phyloP scores from a whole-genome alignment of 2,797 vertebrate species.

The Enteromius argenteus region DNA sequence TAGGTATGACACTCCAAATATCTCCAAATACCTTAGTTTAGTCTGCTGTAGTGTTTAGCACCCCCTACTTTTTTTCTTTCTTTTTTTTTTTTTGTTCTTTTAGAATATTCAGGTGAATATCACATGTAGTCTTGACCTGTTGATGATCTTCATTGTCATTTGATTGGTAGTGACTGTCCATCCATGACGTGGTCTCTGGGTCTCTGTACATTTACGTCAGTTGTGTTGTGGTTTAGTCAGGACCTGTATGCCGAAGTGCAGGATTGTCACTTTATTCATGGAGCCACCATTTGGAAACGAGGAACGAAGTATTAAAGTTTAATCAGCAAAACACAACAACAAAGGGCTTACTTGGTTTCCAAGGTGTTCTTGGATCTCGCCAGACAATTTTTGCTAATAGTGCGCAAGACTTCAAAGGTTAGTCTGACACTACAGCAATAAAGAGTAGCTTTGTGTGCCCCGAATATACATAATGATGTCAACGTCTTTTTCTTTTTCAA shows the following conservation, averaged over 20 bases:
- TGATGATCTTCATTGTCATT: slow-evolving; percentile 67
- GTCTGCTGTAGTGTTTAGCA: slow-evolving; percentile 73
- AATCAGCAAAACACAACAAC: slow-evolving; percentile 52
- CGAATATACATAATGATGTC: slow-evolving; percentile 71
- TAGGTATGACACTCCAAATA: slow-evolving; percentile 65
- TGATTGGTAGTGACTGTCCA: slow-evolving; percentile 74
- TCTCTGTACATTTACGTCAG: slow-evolving; percentile 60
- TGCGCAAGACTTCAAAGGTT: slow-evolving; percentile 73
- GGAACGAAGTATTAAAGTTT: slow-evolving; percentile 33
- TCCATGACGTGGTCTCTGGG: slow-evolving; percentile 68
- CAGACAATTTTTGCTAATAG: slow-evolving; percentile 63
- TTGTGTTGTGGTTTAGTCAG: slow-evolving; percentile 56
- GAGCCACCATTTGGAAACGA: slow-evolving; percentile 14
- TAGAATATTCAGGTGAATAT: slow-evolving; percentile 66
- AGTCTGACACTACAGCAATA: slow-evolving; percentile 82
- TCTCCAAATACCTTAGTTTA: slow-evolving; percentile 67
- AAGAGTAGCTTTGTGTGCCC: slow-evolving; percentile 80
- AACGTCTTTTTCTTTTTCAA: slow-evolving; percentile 68
- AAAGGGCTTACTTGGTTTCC: slow-evolving; percentile 82
- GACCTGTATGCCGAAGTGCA: slow-evolving; percentile 20
- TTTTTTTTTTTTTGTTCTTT: slow-evolving; percentile 30
- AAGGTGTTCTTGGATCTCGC: slow-evolving; percentile 73
- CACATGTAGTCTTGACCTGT: slow-evolving; percentile 68
- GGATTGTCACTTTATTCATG: slow-evolving; percentile 11
- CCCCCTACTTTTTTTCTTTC: slow-evolving; percentile 59